Evolutionary conservation across 2,113 vertebrate species (phyloP).

Genomic region (Myiozetetes cayanensis): DNA sequence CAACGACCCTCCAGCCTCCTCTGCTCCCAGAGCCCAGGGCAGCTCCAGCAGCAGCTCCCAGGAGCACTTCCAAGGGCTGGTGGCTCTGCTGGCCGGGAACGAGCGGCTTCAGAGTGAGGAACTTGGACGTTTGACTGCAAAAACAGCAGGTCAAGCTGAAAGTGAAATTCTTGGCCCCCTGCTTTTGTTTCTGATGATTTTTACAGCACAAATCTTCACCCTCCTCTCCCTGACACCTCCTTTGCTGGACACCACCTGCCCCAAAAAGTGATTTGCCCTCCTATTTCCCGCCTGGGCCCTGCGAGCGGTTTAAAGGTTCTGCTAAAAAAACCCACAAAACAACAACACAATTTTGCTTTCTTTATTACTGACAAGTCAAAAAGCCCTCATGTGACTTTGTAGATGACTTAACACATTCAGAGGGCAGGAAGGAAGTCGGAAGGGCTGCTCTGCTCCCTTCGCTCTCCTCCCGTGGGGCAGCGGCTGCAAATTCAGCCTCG

Average conservation of each 20-base stretch:
- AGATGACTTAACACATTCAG: conserved; percentile 51
- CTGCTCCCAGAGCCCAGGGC: neutral
- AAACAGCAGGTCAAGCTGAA: neutral
- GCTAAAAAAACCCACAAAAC: neutral
- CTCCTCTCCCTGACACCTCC: neutral
- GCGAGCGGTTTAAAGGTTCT: neutral
- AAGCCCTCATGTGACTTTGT: conserved; percentile 56
- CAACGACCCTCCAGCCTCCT: neutral
- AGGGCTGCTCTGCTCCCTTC: conserved; percentile 24
- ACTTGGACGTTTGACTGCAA: neutral
- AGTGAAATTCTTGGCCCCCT: conserved; percentile 14
- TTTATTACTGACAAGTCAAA: conserved; percentile 7
- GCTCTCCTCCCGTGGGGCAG: neutral
- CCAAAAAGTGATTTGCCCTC: neutral
- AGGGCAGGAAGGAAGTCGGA: conserved; percentile 70
- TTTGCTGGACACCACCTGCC: neutral
- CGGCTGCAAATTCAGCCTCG: neutral
- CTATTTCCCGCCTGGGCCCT: neutral
- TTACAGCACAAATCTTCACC: neutral
- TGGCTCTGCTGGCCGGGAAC: neutral
- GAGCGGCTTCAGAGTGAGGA: neutral
- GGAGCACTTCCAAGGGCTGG: neutral
- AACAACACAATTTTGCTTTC: neutral
- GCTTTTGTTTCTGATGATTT: neutral
- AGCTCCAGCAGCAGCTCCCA: neutral